Evolutionary conservation across 2,888 invertebrate genomes (phyloP).

Genomic region (Agrotis ipsilon): DNA sequence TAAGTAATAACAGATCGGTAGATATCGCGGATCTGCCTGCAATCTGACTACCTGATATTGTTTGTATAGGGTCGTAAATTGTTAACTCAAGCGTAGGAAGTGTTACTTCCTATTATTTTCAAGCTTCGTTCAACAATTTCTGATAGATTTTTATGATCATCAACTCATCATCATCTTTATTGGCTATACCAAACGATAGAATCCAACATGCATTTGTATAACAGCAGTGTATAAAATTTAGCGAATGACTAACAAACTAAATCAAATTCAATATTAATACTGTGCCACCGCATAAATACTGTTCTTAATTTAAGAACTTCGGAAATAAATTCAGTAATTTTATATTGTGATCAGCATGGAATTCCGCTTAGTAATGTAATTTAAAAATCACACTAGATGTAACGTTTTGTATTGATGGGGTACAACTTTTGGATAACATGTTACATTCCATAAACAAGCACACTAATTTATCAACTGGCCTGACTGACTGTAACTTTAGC

Average conservation of each 20-base stretch:
- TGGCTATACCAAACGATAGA: no score
- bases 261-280: conserved; percentile 3
- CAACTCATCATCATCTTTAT: no score
- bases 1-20: conserved; percentile 49
- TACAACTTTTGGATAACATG: not conserved
- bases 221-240: no score
- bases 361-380: conserved; percentile 39
- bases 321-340: conserved; percentile 18
- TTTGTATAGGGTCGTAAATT: conserved; percentile 37
- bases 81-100: conserved; percentile 17
- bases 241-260: no score
- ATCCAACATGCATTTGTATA: no score
- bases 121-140: no score
- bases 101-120: conserved; percentile 1
- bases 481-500: no score
- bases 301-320: not conserved
- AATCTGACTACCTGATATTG: conserved; percentile 23
- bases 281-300: not conserved
- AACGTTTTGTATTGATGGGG: conserved; percentile 16
- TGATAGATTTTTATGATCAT: no score
- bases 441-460: not conserved
- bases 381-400: conserved; percentile 31
- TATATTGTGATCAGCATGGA: conserved; percentile 23
- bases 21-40: conserved; percentile 27
- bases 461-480: no score